phyloP scores from a whole-genome alignment of 2,888 invertebrate species.

The Scotopteryx bipunctaria region DNA sequence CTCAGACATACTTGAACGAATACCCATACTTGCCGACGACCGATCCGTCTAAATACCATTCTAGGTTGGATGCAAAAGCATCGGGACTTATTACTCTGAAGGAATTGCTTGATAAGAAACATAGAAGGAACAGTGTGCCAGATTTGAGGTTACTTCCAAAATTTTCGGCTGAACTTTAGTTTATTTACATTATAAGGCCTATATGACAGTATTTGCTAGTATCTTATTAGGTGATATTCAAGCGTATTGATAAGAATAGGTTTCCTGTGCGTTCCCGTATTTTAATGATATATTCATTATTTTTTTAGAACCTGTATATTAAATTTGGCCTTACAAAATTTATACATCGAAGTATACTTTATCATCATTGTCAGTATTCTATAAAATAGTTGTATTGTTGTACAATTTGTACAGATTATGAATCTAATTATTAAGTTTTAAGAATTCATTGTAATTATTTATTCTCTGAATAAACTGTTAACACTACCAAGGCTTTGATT shows the following conservation, averaged over 20 bases:
- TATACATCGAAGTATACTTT: conserved; percentile 1
- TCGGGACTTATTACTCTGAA: conserved; percentile 75
- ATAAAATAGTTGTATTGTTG: conserved; percentile 48
- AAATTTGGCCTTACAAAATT: background rate
- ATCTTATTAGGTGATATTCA: conserved; percentile 37
- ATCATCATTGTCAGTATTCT: conserved; percentile 27
- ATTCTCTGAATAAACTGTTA: conserved; percentile 52
- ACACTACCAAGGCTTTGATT: conserved; percentile 14
- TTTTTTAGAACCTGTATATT: background rate
- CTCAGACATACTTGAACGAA: conserved; percentile 75
- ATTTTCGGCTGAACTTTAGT: conserved; percentile 66
- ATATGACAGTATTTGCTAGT: conserved; percentile 22
- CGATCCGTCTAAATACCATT: conserved; percentile 75
- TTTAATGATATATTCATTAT: background rate
- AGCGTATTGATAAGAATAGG: conserved; percentile 6
- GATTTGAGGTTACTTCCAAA: conserved; percentile 70
- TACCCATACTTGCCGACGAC: conserved; percentile 80
- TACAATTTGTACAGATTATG: conserved; percentile 78
- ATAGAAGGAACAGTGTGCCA: conserved; percentile 76
- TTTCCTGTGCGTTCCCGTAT: conserved; percentile 3
- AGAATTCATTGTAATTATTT: conserved; percentile 67
- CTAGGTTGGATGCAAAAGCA: conserved; percentile 70
- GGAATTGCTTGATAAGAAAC: conserved; percentile 62
- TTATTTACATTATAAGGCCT: conserved; percentile 15
- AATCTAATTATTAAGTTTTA: conserved; percentile 68